Evolutionary conservation across 2,797 vertebrate species (phyloP).

Genomic region (Tachyglossus aculeatus): DNA sequence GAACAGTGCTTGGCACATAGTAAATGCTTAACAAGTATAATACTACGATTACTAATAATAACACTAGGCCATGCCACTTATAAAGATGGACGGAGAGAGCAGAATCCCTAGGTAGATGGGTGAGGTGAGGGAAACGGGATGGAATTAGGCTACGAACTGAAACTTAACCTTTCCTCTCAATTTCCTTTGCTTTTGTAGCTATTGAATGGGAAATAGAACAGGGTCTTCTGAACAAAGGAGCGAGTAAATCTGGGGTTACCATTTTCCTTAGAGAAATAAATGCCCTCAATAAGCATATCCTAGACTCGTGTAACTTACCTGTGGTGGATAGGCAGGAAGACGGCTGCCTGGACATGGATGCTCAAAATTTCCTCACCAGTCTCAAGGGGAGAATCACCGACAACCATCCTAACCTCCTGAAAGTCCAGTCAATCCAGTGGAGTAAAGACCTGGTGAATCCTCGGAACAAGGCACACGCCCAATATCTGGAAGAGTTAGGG

Average conservation of each 20-base stretch:
- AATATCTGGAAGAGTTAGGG: slow-evolving; percentile 78
- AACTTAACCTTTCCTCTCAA: background rate
- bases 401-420: slow-evolving; percentile 53
- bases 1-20: too few species aligned
- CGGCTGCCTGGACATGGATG: slow-evolving; percentile 71
- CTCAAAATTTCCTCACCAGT: slow-evolving; percentile 68
- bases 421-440: slow-evolving; percentile 73
- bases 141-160: too few species aligned
- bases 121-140: too few species aligned
- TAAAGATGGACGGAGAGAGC: too few species aligned
- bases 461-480: slow-evolving; percentile 69
- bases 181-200: slow-evolving; percentile 56
- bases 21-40: too few species aligned
- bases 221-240: slow-evolving; percentile 65
- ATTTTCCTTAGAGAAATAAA: slow-evolving; percentile 79
- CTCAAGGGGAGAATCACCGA: slow-evolving; percentile 74
- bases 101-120: too few species aligned
- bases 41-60: too few species aligned
- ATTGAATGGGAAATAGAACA: slow-evolving; percentile 77
- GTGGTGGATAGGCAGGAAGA: slow-evolving; percentile 70
- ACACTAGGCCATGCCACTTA: too few species aligned
- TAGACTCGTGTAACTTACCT: slow-evolving; percentile 64
- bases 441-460: slow-evolving; percentile 68
- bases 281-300: slow-evolving; percentile 59
- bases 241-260: slow-evolving; percentile 37